phyloP scores from a whole-genome alignment of 2,888 invertebrate genomes.

The Eilema sororculum region DNA sequence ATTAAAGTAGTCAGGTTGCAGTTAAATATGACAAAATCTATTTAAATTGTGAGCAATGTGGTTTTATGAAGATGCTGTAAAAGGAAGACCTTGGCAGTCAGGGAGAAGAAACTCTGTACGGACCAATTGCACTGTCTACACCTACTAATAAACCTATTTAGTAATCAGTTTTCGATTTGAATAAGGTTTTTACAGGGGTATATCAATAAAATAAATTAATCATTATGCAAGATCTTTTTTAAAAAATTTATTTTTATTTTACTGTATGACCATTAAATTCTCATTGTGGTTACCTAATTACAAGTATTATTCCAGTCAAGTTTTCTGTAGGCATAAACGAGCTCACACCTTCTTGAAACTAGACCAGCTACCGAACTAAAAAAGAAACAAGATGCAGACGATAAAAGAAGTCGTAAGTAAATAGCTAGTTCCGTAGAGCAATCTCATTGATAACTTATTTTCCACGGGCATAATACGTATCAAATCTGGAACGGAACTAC shows the following conservation, averaged over 20 bases:
- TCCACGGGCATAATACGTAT: constrained; percentile 17
- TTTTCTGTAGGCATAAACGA: neutral
- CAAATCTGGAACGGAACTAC: constrained; percentile 47
- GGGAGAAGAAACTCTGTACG: too few species aligned
- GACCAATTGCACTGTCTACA: too few species aligned
- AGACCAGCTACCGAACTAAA: neutral
- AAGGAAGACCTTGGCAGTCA: too few species aligned
- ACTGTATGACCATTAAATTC: too few species aligned
- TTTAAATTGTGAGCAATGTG: neutral
- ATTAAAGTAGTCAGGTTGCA: too few species aligned
- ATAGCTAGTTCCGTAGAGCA: neutral
- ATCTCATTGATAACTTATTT: constrained; percentile 10
- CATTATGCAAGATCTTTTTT: too few species aligned
- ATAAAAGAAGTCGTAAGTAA: neutral
- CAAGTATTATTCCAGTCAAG: too few species aligned
- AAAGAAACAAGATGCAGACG: neutral
- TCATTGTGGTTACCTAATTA: too few species aligned
- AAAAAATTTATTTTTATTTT: too few species aligned
- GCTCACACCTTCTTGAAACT: too few species aligned
- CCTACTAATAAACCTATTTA: too few species aligned
- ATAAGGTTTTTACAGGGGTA: neutral
- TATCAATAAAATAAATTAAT: neutral
- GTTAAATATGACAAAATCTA: neutral
- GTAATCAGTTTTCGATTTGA: neutral
- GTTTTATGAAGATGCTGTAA: too few species aligned